Evolutionary conservation across 2,797 vertebrate genomes (phyloP), one percentile per base, ranked within the genome.

Genomic region (Siniperca undulata): DNA sequence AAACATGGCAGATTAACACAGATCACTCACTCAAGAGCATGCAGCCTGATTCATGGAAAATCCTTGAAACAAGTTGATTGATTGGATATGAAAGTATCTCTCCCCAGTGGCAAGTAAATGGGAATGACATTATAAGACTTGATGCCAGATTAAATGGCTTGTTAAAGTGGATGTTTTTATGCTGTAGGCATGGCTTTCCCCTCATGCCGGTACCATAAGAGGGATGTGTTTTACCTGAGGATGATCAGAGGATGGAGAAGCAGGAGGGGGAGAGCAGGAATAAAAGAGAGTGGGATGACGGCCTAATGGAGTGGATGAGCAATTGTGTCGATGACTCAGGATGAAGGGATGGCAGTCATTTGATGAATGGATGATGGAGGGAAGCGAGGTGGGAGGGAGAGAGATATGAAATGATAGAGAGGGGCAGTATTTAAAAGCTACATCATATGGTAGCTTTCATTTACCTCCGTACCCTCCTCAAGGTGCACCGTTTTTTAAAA

Each of bases 221-320:
- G 22, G 40, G 58, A 72, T 64, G 38, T 56, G 42, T 44, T 80
- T 67, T 44, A 86, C 74, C 73, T 81, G 59, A 38, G 70, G 71
- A 77, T 66, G 75, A 88, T 86, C 75, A 62, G 56, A 72, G 60
- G 70, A 77, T 59, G 58, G 65, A 79, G 77, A 70, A 65, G 30
- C 42, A 7, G 40, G 38, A 42, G 77, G 60, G 77, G 42, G 42
- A 19, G 58, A 27, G 70, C 20, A 2, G 24, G 70, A 46, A 86
- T 74, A 69, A 89, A 86, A 10, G 40, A 74, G 68, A 71, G 55
- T 13, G n/a, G 65, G 72, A 74, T 78, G 91, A 82, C 85, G 80
- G 82, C 67, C 88, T 87, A 91, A 91, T 93, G 90, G 87, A 93
- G 81, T 86, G 86, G 87, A 93, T 94, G 93, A 94, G 90, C 78